These are phyloP conservation scores for Zaprionus camerounensis DNA, from an alignment of 1,140 invertebrate species.

Conservation along the genomic window DNA sequence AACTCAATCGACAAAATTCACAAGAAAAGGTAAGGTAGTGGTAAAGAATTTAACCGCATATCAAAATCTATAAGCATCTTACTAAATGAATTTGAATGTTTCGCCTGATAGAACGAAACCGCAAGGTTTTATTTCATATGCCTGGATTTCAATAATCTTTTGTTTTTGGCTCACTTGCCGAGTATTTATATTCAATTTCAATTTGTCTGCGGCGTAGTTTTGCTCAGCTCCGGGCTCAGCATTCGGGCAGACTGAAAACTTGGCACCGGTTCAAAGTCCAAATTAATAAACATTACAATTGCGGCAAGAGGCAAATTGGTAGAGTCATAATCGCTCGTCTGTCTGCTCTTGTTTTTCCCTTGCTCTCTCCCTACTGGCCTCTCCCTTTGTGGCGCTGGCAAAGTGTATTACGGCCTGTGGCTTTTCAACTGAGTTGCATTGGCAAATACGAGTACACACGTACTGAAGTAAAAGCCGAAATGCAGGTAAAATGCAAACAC, in stretches of 20 bases:
- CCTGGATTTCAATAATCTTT: slow-evolving; percentile 7
- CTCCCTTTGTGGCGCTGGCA: slow-evolving; percentile 14
- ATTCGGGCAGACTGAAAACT: slow-evolving; percentile 6
- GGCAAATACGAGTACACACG: slow-evolving; percentile 50
- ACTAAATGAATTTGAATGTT: not conserved
- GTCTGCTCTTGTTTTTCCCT: not conserved
- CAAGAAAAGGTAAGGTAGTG: not conserved
- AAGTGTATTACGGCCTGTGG: slow-evolving; percentile 62
- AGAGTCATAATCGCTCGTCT: slow-evolving; percentile 60
- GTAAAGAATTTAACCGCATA: slow-evolving; percentile 6
- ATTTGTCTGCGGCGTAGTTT: slow-evolving; percentile 41
- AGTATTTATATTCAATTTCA: slow-evolving; percentile 52
- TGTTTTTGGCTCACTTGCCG: slow-evolving; percentile 19
- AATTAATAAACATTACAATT: slow-evolving; percentile 69
- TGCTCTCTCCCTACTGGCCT: slow-evolving; percentile 4
- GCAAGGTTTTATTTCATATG: slow-evolving; percentile 16
- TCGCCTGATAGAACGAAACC: slow-evolving; percentile 29
- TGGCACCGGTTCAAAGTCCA: slow-evolving; percentile 56
- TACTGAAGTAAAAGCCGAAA: slow-evolving; percentile 44
- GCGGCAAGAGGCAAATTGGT: slow-evolving; percentile 63
- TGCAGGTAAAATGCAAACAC: slow-evolving; percentile 63
- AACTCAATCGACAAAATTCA: no score
- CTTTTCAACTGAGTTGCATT: slow-evolving; percentile 55
- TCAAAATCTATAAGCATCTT: not conserved
- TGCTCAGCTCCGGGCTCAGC: slow-evolving; percentile 2